These are phyloP conservation scores for Lepidothrix coronata DNA, from an alignment of 2,113 vertebrate species.

Conservation along the genomic window DNA sequence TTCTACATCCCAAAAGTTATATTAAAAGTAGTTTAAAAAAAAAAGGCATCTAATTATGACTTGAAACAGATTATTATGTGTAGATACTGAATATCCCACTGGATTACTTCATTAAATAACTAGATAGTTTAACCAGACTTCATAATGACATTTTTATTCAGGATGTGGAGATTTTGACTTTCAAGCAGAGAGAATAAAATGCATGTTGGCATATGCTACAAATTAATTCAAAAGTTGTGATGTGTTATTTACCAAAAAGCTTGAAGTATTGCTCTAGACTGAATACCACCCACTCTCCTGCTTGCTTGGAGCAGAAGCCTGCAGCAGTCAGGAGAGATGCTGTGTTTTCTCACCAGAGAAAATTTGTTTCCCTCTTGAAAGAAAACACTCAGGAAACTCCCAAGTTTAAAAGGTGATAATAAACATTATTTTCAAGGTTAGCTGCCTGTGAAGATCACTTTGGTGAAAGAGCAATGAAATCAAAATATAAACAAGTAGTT, in stretches of 20 bases:
- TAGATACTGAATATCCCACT: not conserved
- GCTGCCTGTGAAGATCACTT: not conserved
- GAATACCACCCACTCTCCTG: not conserved
- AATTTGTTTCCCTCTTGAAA: not conserved
- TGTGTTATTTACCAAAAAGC: not conserved
- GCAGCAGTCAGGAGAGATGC: not conserved
- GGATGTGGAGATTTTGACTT: not conserved
- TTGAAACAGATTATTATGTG: constrained; percentile 11
- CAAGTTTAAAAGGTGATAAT: not conserved
- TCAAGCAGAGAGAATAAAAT: not conserved
- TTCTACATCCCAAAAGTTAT: not conserved
- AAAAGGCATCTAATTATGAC: not conserved
- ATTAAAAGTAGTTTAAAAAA: not conserved
- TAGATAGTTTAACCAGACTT: not conserved
- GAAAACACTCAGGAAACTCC: not conserved
- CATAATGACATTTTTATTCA: not conserved
- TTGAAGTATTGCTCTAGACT: not conserved
- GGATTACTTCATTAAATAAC: not conserved
- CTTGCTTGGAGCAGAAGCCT: not conserved
- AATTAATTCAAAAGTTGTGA: not conserved
- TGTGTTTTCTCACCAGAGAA: not conserved
- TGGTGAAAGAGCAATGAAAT: not conserved
- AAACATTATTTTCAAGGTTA: not conserved
- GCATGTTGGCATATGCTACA: not conserved
- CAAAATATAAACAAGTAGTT: not conserved